These are phyloP conservation scores for Rhinophrynus dorsalis DNA, from an alignment of 2,797 vertebrate species.

Conservation along the genomic window DNA sequence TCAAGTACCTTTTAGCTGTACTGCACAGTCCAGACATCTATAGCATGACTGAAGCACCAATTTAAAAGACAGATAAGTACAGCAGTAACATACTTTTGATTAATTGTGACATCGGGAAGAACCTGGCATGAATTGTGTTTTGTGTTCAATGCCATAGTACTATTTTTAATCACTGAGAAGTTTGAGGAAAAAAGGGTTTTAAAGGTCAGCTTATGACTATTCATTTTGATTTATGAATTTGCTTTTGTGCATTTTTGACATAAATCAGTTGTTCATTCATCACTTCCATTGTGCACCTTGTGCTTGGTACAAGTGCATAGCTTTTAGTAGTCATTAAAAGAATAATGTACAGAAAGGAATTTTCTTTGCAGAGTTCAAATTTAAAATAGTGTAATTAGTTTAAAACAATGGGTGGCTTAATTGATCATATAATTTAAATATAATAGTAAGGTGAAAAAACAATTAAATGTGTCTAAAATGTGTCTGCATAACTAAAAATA, in stretches of 20 bases:
- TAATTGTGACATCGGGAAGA: constrained; percentile 23
- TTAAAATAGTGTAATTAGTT: too few relatives aligned
- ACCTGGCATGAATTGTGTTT: constrained; percentile 17
- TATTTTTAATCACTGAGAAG: constrained; percentile 16
- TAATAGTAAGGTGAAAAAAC: too few relatives aligned
- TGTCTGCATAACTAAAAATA: too few relatives aligned
- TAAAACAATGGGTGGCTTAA: too few relatives aligned
- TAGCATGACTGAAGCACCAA: constrained; percentile 9
- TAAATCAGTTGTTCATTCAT: constrained; percentile 5
- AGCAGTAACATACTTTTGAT: constrained; percentile 18
- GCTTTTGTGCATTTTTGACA: background rate
- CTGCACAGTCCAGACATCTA: background rate
- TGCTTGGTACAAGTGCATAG: too few relatives aligned
- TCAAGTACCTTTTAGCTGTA: background rate
- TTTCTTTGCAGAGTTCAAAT: too few relatives aligned
- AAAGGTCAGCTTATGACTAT: constrained; percentile 13
- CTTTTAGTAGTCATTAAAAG: too few relatives aligned
- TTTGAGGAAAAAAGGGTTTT: background rate
- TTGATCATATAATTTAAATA: too few relatives aligned
- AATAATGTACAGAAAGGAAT: too few relatives aligned
- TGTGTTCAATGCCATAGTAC: background rate
- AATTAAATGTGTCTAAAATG: too few relatives aligned
- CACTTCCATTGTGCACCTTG: background rate
- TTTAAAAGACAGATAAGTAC: constrained; percentile 24
- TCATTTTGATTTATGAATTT: constrained; percentile 21